Percentiles rank a stretch among this genome's conserved stretches.
phyloP scores from a whole-genome alignment of 2,113 vertebrate species.

The Calidris pygmaea region DNA sequence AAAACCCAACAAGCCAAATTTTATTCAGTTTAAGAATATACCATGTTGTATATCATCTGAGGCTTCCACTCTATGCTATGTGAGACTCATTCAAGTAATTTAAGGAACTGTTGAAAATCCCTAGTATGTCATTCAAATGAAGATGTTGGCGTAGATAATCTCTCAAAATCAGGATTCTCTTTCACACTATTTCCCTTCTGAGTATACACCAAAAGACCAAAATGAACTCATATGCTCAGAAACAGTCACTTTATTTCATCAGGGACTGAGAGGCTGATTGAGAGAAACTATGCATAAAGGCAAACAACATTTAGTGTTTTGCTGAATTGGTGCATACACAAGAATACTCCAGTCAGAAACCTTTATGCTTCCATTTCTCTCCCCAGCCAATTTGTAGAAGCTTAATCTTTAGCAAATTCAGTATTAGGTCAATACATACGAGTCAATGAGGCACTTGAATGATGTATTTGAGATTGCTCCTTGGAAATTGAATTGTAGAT shows the following conservation, averaged over 20 bases:
- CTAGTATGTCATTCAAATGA: neutral
- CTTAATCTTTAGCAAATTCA: constrained; percentile 31
- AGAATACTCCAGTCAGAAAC: neutral
- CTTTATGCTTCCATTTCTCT: neutral
- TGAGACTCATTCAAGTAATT: neutral
- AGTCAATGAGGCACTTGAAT: constrained; percentile 3
- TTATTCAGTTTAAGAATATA: neutral
- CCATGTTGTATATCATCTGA: neutral
- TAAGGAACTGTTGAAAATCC: neutral
- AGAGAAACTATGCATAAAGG: neutral
- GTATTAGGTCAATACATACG: constrained; percentile 31
- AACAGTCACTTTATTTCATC: neutral
- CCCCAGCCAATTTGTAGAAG: neutral
- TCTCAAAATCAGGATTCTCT: neutral
- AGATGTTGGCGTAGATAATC: neutral
- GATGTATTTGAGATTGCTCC: neutral
- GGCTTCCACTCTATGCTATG: neutral
- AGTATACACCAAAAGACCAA: neutral
- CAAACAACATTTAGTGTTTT: neutral
- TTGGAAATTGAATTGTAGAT: constrained; percentile 12
- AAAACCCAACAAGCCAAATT: neutral
- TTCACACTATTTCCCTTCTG: neutral
- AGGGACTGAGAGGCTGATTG: neutral
- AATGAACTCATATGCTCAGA: neutral
- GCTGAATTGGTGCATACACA: neutral